Evolutionary conservation across 1,140 invertebrate genomes (phyloP).

Genomic region (Ceratina calcarata): DNA sequence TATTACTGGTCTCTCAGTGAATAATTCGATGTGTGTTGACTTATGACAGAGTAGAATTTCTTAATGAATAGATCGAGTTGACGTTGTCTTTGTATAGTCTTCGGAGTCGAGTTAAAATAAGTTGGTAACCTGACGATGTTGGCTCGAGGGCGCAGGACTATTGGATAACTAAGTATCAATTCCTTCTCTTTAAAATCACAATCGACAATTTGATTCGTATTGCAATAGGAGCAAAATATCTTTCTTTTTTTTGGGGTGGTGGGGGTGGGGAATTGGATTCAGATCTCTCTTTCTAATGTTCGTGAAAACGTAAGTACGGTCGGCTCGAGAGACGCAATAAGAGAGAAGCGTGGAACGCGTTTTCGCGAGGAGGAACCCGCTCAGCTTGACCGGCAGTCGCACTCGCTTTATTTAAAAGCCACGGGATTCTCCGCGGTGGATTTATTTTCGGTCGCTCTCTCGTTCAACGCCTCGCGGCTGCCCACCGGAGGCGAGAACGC

Average conservation of each 20-base stretch:
- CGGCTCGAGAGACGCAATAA: constrained; percentile 1
- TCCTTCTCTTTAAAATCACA: too few relatives aligned
- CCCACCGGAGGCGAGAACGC: constrained; percentile 35
- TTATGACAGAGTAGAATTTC: too few relatives aligned
- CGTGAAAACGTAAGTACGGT: background rate
- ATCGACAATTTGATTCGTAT: too few relatives aligned
- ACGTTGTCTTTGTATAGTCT: background rate
- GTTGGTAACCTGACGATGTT: background rate
- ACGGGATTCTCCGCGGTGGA: constrained; percentile 69
- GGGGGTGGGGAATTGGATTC: too few relatives aligned
- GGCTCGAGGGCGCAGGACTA: constrained; percentile 2
- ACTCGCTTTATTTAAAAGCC: constrained; percentile 75
- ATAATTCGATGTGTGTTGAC: too few relatives aligned
- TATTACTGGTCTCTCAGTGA: too few relatives aligned
- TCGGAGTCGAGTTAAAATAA: background rate
- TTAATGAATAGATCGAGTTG: background rate
- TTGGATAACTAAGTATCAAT: too few relatives aligned
- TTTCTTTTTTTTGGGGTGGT: background rate
- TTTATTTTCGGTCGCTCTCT: constrained; percentile 75
- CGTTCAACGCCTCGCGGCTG: constrained; percentile 64
- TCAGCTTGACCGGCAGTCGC: constrained; percentile 56
- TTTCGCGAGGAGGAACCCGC: constrained; percentile 35
- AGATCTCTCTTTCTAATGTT: too few relatives aligned
- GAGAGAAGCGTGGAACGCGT: constrained; percentile 33
- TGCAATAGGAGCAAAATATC: background rate